These are phyloP conservation scores for Neodiprion pinetum DNA, from an alignment of 1,140 invertebrate species.

Conservation along the genomic window DNA sequence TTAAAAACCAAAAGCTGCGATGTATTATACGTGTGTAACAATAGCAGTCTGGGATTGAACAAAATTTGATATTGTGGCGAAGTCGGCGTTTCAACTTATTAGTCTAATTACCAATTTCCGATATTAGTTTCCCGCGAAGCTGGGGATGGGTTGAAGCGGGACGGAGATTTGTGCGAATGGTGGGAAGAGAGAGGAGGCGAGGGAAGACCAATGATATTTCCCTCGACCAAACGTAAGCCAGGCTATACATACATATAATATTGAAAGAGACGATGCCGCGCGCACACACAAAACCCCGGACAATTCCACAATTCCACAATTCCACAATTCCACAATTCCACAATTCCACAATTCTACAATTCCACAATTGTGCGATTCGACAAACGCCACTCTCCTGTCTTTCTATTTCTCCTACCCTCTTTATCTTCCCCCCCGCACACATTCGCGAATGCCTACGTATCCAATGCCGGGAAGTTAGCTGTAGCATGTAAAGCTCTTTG, in stretches of 20 bases:
- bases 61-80: slow-evolving; percentile 2
- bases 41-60: neutral
- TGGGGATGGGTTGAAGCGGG: neutral
- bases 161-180: too few species aligned
- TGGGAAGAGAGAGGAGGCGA: neutral
- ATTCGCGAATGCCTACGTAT: neutral
- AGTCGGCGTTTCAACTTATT: slow-evolving; percentile 26
- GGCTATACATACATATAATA: neutral
- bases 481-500: neutral
- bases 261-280: neutral
- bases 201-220: neutral
- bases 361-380: neutral
- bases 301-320: neutral
- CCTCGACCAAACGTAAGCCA: neutral
- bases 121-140: slow-evolving; percentile 38
- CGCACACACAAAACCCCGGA: neutral
- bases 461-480: neutral
- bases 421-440: slow-evolving; percentile 2
- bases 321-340: neutral
- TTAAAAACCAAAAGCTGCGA: too few species aligned
- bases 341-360: neutral
- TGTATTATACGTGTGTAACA: too few species aligned
- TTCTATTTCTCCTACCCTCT: slow-evolving; percentile 14
- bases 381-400: slow-evolving; percentile 16
- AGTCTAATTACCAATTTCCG: slow-evolving; percentile 47